These are phyloP conservation scores for Holacanthella duospinosa DNA, from an alignment of 2,888 invertebrate species.

Conservation along the genomic window DNA sequence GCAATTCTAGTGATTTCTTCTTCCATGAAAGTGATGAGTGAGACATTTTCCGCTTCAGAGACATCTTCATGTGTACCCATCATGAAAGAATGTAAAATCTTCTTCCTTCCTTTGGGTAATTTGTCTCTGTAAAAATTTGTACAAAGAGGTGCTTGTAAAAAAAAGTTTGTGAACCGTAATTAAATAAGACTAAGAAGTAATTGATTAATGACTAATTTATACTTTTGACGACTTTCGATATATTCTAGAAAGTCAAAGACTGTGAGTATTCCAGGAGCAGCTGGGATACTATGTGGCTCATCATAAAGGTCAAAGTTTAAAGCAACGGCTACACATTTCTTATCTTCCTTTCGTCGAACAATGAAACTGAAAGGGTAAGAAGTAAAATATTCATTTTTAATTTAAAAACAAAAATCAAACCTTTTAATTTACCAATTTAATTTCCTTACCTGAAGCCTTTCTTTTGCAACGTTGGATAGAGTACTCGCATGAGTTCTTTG, in stretches of 20 bases:
- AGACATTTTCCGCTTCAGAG: slow-evolving; percentile 57
- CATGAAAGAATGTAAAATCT: slow-evolving; percentile 73
- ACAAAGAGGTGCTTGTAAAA: no score
- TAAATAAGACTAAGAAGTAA: no score
- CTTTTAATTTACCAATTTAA: background rate
- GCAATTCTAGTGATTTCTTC: slow-evolving; percentile 60
- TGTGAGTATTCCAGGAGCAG: slow-evolving; percentile 50
- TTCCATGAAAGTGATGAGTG: slow-evolving; percentile 67
- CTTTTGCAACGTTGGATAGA: slow-evolving; percentile 60
- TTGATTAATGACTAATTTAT: slow-evolving; percentile 19
- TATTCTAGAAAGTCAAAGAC: slow-evolving; percentile 69
- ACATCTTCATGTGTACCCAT: slow-evolving; percentile 65
- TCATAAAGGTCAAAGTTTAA: slow-evolving; percentile 71
- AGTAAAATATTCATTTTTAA: background rate
- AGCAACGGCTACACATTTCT: slow-evolving; percentile 56
- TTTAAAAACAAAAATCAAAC: background rate
- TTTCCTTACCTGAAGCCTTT: slow-evolving; percentile 46
- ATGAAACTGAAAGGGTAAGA: slow-evolving; percentile 63
- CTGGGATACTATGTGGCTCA: slow-evolving; percentile 63
- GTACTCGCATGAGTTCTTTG: slow-evolving; percentile 53
- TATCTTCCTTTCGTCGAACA: slow-evolving; percentile 46
- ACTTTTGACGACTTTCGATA: slow-evolving; percentile 63
- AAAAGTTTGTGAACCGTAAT: no score
- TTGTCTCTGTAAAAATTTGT: slow-evolving; percentile 38
- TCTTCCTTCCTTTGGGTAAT: slow-evolving; percentile 51